These are phyloP conservation scores for Elephas maximus DNA, from an alignment of 2,113 vertebrate genomes.

Conservation along the genomic window DNA sequence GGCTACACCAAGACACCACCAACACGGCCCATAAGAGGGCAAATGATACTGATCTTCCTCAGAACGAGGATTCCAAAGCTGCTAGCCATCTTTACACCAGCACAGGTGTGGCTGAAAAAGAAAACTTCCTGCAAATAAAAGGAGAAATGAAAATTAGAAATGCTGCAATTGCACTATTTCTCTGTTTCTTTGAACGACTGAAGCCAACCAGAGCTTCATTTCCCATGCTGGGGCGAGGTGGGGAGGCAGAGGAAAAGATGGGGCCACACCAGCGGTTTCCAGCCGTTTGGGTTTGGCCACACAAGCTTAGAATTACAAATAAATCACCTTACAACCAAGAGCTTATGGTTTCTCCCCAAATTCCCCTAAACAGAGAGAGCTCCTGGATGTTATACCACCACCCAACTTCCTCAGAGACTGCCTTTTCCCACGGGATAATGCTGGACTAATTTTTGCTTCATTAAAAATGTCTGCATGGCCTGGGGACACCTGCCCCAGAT, in stretches of 20 bases:
- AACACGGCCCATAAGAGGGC: background rate
- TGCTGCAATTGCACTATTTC: background rate
- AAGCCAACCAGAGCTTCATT: background rate
- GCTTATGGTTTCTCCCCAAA: background rate
- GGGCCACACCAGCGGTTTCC: rapidly evolving
- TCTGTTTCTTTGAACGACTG: background rate
- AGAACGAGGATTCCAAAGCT: background rate
- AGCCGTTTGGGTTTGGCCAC: background rate
- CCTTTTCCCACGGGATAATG: background rate
- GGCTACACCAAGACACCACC: too few relatives aligned
- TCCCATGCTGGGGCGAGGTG: background rate
- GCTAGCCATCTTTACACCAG: background rate
- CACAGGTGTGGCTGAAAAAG: background rate
- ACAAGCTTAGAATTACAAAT: background rate
- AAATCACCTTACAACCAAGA: background rate
- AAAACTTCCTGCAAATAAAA: background rate
- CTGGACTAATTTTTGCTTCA: background rate
- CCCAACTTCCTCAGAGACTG: background rate
- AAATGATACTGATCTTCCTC: background rate
- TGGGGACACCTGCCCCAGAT: background rate
- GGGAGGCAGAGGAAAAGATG: background rate
- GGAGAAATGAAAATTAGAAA: background rate
- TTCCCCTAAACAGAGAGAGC: background rate
- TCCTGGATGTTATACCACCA: background rate
- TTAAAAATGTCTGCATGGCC: background rate